phyloP scores from a whole-genome alignment of 2,113 vertebrate species.

The Prunella fulvescens region DNA sequence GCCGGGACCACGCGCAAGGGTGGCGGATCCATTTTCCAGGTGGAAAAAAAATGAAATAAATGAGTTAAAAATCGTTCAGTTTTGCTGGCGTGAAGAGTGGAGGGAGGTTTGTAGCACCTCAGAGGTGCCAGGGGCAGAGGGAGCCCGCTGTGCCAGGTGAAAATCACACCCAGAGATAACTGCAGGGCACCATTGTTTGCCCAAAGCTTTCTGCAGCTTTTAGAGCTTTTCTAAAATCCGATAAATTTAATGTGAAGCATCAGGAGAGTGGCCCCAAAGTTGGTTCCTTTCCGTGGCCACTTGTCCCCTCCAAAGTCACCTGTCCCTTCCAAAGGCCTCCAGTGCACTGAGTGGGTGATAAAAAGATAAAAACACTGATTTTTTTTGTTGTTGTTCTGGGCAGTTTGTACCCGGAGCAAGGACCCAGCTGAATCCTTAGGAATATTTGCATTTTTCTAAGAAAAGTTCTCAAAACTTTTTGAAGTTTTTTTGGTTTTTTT shows the following conservation, averaged over 20 bases:
- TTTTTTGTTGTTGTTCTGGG: neutral
- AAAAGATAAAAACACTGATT: fast-evolving
- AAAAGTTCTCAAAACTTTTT: neutral
- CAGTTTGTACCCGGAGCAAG: neutral
- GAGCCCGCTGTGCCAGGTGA: neutral
- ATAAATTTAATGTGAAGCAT: neutral
- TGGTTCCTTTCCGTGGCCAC: neutral
- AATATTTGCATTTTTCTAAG: neutral
- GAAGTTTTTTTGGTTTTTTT: fast-evolving
- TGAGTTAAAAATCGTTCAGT: fast-evolving
- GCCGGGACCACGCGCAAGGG: neutral
- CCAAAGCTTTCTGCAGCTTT: neutral
- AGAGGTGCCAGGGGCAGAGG: fast-evolving
- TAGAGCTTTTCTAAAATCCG: fast-evolving
- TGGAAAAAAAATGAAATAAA: neutral
- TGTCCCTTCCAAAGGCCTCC: neutral
- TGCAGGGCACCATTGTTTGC: neutral
- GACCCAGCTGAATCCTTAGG: neutral
- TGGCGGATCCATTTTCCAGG: fast-evolving
- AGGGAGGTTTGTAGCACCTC: neutral
- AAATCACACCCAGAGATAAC: fast-evolving
- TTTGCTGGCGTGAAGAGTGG: fast-evolving
- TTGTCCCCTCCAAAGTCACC: neutral
- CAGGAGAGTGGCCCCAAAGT: neutral
- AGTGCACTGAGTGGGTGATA: fast-evolving